Percentiles rank a stretch among this genome's conserved stretches.
phyloP scores from a whole-genome alignment of 2,888 invertebrate species.

The Netelia fuscicornis region DNA sequence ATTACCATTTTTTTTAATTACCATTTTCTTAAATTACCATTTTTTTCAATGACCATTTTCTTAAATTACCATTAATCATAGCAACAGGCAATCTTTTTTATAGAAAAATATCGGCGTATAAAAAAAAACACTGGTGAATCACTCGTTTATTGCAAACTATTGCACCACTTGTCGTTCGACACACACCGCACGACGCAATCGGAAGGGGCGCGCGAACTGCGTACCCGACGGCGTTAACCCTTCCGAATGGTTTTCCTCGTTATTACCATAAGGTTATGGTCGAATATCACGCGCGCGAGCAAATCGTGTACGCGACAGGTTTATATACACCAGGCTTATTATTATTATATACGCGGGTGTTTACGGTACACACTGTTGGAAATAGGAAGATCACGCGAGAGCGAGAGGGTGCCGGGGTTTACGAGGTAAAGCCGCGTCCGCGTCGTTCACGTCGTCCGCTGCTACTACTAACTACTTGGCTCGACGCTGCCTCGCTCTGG shows the following conservation, averaged over 20 bases:
- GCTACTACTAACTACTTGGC: slow-evolving; percentile 60
- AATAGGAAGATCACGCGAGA: neutral
- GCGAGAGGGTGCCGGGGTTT: neutral
- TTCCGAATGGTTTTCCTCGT: slow-evolving; percentile 8
- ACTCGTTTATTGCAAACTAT: neutral
- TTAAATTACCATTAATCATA: too few relatives aligned
- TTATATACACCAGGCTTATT: neutral
- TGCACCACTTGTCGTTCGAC: neutral
- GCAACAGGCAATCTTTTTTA: too few relatives aligned
- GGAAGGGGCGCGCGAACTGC: neutral
- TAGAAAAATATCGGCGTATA: too few relatives aligned
- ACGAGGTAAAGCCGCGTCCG: slow-evolving; percentile 22
- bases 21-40: too few relatives aligned
- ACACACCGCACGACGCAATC: neutral
- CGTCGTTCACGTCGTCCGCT: slow-evolving; percentile 56
- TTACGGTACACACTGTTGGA: neutral
- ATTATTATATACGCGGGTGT: neutral
- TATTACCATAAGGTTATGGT: neutral
- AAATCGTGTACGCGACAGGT: neutral
- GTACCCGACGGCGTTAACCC: slow-evolving; percentile 26
- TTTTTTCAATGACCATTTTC: too few relatives aligned
- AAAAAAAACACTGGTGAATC: neutral
- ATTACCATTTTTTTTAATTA: too few relatives aligned
- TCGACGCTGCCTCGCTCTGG: slow-evolving; percentile 57
- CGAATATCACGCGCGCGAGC: neutral